phyloP scores from a whole-genome alignment of 2,888 invertebrate genomes.

The Mimas tiliae region DNA sequence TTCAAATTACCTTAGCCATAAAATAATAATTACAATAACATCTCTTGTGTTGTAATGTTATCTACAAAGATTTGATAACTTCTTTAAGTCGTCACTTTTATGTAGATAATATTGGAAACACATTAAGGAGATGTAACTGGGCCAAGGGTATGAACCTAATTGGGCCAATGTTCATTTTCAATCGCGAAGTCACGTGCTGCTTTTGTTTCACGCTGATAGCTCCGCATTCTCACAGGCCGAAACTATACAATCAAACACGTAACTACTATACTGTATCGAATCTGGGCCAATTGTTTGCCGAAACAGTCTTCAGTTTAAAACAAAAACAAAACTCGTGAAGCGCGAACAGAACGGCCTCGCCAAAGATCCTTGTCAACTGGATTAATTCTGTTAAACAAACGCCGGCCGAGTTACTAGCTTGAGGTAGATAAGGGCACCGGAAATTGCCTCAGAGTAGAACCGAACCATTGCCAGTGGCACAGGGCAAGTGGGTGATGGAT shows the following conservation, averaged over 20 bases:
- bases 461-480: conserved; percentile 69
- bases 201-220: conserved; percentile 32
- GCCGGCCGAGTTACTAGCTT: conserved; percentile 65
- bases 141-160: neutral
- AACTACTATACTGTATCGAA: conserved; percentile 1
- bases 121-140: neutral
- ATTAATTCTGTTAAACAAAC: conserved; percentile 83
- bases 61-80: no score
- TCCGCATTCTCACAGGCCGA: conserved; percentile 9
- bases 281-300: conserved; percentile 20
- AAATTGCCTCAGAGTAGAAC: conserved; percentile 81
- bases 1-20: no score
- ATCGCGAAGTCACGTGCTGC: conserved; percentile 35
- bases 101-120: neutral
- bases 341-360: conserved; percentile 48
- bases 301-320: conserved; percentile 22
- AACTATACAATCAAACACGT: conserved; percentile 16
- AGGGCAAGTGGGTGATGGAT: conserved; percentile 80
- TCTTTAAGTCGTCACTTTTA: no score
- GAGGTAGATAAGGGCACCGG: conserved; percentile 76
- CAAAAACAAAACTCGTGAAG: conserved; percentile 29
- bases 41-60: no score
- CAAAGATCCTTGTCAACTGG: conserved; percentile 54
- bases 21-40: no score
- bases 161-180: conserved; percentile 39